Conservation (phyloP, 2,888 invertebrate genomes). For the Athalia circularis region DNA sequence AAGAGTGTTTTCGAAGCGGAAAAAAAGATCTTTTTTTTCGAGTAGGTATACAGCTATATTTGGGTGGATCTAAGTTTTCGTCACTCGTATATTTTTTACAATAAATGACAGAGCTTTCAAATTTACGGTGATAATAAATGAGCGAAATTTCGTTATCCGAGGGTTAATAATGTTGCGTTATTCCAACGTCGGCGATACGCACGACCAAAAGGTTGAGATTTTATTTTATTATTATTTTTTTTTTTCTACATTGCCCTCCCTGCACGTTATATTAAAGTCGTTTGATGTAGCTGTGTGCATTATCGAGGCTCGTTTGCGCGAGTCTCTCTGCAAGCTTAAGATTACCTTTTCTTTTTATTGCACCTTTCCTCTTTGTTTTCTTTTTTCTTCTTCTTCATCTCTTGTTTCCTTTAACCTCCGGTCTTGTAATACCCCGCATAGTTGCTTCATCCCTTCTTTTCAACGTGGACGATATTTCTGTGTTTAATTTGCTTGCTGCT, state of each 20-base stretch:
- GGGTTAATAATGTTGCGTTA: conserved; percentile 8
- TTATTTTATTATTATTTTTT: neutral
- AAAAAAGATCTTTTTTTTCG: too few species aligned
- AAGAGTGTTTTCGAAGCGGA: too few species aligned
- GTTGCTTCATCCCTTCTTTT: conserved; percentile 34
- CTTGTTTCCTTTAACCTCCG: conserved; percentile 18
- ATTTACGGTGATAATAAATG: conserved; percentile 3
- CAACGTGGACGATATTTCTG: conserved; percentile 50
- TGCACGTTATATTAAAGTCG: conserved; percentile 24
- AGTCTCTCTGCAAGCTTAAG: conserved; percentile 18
- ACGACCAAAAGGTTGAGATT: conserved; percentile 28
- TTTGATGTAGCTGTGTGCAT: conserved; percentile 30
- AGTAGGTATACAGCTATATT: too few species aligned
- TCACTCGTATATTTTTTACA: too few species aligned
- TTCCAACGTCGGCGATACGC: conserved; percentile 31
- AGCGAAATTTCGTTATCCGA: conserved; percentile 3
- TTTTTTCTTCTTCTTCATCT: neutral
- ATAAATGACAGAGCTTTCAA: neutral
- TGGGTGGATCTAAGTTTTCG: too few species aligned
- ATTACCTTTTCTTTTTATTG: conserved; percentile 33
- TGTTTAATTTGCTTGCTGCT: conserved; percentile 60
- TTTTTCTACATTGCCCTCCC: neutral
- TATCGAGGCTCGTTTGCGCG: conserved; percentile 26
- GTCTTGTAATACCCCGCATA: conserved; percentile 34
- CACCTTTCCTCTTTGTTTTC: neutral